Base-by-base conservation (phyloP, 2,888 invertebrate genomes). In the Agrilus cyanescens region DNA sequence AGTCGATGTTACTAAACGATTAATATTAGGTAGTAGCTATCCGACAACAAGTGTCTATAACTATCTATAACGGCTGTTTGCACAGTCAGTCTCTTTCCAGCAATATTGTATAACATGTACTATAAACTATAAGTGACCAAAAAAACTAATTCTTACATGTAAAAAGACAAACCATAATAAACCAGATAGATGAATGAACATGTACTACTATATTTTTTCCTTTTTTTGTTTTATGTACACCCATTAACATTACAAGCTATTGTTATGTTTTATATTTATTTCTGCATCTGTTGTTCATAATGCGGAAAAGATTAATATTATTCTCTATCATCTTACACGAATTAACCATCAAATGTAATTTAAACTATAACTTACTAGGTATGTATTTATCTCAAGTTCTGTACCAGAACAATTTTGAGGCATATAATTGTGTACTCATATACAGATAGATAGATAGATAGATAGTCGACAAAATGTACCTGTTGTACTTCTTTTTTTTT, bases 71-170 rank as follows among this genome's bases (percentile, higher is more conserved):
- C 61, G 60, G 65, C 66, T 66, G 66, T 63, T 62, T 66, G 64
- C 65, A 65, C 62, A 61, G 58, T 66, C 66, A 66, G 65, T 66
- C 66, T 67, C 66, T 63, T 60, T 64, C 63, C 66, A 66, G 65
- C 57, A 58, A 58, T 57, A 25, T 25, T 25, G 58, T 54, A 51
- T 58, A 61, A 60, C 57, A 60, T 60, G 57, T 58, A 61, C 59
- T 62, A 57, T 60, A 60, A 61, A 61, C 58, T 61, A 61, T 59
- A 56, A 50, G 46, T 50, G 46, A 48, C 55, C 55, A 55, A 60
- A 50, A 57, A 58, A 58, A 51, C 50, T 55, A 57, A 53, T 50
- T 50, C 45, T 42, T 48, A 51, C 51, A 51, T 44, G 46, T 46
- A 51, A 55, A 50, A 49, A 52, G 50, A 51, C 50, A 53, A 47